A percentile compares a stretch with the other conserved stretches of the same genome.
phyloP scores from a whole-genome alignment of 1,140 invertebrate species.

The Drosophila littoralis region DNA sequence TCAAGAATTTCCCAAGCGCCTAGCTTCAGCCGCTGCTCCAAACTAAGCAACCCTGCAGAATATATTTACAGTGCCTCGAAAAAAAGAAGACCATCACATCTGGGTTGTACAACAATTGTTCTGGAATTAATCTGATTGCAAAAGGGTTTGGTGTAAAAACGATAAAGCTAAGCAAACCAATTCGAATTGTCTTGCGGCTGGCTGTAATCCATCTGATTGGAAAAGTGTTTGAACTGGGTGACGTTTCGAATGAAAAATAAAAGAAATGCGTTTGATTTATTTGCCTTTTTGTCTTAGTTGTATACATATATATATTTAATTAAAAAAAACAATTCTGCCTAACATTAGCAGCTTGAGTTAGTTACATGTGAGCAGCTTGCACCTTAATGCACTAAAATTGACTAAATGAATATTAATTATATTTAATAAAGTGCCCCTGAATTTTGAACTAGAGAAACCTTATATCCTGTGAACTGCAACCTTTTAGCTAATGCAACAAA shows the following conservation, averaged over 20 bases:
- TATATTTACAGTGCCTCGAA: too few relatives aligned
- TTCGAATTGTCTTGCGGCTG: neutral
- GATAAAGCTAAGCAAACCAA: neutral
- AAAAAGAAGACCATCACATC: neutral
- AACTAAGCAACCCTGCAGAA: conserved; percentile 5
- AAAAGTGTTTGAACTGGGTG: neutral
- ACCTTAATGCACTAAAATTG: too few relatives aligned
- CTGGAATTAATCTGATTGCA: conserved; percentile 4
- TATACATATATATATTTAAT: too few relatives aligned
- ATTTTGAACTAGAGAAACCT: too few relatives aligned
- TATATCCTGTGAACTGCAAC: too few relatives aligned
- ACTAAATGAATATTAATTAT: too few relatives aligned
- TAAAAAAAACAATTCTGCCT: too few relatives aligned
- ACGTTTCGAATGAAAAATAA: neutral
- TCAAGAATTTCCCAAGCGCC: conserved; percentile 25
- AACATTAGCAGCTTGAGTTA: too few relatives aligned
- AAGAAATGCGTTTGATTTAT: neutral
- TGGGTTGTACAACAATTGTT: neutral
- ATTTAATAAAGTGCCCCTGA: too few relatives aligned
- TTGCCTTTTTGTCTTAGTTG: too few relatives aligned
- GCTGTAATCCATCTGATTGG: conserved; percentile 4
- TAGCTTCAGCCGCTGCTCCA: conserved; percentile 4
- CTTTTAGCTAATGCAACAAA: neutral
- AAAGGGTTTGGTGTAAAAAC: conserved; percentile 2
- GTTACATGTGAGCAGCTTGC: too few relatives aligned